phyloP scores from a whole-genome alignment of 2,888 invertebrate species.

The Acrocyrtus sp. region DNA sequence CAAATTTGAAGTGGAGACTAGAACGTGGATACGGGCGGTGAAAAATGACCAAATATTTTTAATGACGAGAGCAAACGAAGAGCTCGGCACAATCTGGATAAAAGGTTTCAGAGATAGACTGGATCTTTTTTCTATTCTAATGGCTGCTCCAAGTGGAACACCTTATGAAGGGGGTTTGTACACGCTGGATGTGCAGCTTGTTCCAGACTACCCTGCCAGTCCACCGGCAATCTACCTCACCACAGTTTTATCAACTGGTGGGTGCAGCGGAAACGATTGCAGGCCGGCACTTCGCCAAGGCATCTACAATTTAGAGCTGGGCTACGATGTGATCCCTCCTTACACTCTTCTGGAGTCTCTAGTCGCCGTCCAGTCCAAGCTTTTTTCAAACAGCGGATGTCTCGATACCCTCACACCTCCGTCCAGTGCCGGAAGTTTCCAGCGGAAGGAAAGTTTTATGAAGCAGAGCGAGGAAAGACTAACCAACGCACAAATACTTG shows the following conservation, averaged over 20 bases:
- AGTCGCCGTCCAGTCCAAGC: slow-evolving; percentile 3
- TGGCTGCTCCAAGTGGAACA: slow-evolving; percentile 88
- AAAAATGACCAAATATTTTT: slow-evolving; percentile 12
- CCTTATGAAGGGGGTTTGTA: slow-evolving; percentile 96
- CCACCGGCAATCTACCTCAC: slow-evolving; percentile 72
- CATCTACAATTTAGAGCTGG: slow-evolving; percentile 2
- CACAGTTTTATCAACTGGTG: slow-evolving; percentile 9
- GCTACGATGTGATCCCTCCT: background rate
- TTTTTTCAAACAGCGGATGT: slow-evolving; percentile 6
- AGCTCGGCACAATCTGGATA: slow-evolving; percentile 28
- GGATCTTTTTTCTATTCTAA: slow-evolving; percentile 91
- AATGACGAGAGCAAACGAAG: slow-evolving; percentile 6
- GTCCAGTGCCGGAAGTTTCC: slow-evolving; percentile 16
- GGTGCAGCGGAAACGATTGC: background rate
- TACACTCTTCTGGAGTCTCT: slow-evolving; percentile 14
- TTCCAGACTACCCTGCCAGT: slow-evolving; percentile 87
- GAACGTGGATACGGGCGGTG: slow-evolving; percentile 18
- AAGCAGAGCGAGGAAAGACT: background rate
- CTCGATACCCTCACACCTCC: background rate
- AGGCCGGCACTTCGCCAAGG: slow-evolving; percentile 2
- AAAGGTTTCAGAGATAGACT: slow-evolving; percentile 58
- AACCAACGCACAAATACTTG: slow-evolving; percentile 8
- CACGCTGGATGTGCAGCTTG: slow-evolving; percentile 92
- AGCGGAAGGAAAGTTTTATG: background rate
- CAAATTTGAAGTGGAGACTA: background rate